Conservation (phyloP, 2,888 invertebrate species). For the Oasisia sp. region DNA sequence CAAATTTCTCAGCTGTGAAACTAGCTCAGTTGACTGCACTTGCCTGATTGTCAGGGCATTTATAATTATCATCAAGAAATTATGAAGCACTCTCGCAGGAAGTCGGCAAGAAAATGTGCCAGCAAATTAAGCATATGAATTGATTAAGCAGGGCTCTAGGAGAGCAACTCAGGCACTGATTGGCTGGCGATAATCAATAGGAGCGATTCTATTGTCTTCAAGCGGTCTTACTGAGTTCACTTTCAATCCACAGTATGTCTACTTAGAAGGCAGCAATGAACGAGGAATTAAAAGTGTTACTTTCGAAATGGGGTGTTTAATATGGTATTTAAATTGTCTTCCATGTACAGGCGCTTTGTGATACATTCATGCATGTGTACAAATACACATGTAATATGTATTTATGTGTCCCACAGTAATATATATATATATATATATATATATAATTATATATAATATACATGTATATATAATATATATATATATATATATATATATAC, state of each 20-base stretch:
- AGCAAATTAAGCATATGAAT: slow-evolving; percentile 17
- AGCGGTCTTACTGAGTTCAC: background rate
- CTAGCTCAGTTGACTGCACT: slow-evolving; percentile 11
- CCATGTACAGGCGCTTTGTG: background rate
- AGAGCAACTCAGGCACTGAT: background rate
- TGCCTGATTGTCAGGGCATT: background rate
- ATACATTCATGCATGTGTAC: background rate
- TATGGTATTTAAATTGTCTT: background rate
- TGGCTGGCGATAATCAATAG: background rate
- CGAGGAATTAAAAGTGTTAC: background rate
- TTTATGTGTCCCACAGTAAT: too few relatives aligned
- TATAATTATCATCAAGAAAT: slow-evolving; percentile 17
- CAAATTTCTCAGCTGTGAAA: slow-evolving; percentile 17
- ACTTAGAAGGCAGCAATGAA: background rate
- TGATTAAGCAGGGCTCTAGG: slow-evolving; percentile 3
- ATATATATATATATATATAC: too few relatives aligned
- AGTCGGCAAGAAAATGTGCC: slow-evolving; percentile 8
- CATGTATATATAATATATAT: background rate
- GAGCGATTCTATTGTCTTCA: background rate
- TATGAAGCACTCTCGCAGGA: slow-evolving; percentile 5
- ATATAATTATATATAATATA: background rate
- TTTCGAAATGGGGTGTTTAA: background rate
- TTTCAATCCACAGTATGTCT: background rate
- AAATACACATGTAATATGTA: too few relatives aligned
- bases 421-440: background rate